phyloP scores from a whole-genome alignment of 2,797 vertebrate species.

The Otus scops region DNA sequence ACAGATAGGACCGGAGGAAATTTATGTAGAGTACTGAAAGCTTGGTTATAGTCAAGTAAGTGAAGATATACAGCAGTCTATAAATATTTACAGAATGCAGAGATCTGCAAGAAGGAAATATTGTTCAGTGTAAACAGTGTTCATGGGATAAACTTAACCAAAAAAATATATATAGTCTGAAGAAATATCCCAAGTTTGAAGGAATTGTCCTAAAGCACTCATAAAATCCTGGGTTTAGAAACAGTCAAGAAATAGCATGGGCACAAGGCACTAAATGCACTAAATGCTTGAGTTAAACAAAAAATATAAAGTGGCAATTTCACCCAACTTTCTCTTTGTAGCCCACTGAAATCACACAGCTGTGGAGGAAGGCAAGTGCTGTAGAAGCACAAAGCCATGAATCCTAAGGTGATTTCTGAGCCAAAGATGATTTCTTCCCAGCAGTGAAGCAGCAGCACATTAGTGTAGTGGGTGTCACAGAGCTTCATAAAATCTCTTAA shows the following conservation, averaged over 20 bases:
- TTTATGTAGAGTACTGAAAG: neutral
- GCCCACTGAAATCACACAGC: neutral
- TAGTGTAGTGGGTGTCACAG: neutral
- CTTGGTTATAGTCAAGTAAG: neutral
- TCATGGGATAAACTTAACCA: neutral
- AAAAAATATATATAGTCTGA: neutral
- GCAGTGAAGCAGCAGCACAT: neutral
- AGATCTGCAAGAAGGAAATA: neutral
- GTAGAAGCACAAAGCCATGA: neutral
- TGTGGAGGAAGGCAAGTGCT: neutral
- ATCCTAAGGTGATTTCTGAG: neutral
- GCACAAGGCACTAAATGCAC: neutral
- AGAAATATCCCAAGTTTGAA: neutral
- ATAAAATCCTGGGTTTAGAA: neutral
- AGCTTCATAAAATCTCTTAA: neutral
- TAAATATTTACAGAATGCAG: neutral
- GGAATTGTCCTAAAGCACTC: neutral
- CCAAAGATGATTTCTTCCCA: neutral
- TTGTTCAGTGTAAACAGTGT: neutral
- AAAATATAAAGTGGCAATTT: neutral
- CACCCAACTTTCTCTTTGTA: neutral
- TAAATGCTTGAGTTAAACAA: neutral
- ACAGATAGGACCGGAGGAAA: neutral
- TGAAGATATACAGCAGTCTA: neutral
- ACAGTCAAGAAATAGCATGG: neutral